A percentile compares a stretch with the other conserved stretches of the same genome.
Conservation (phyloP, 2,113 vertebrate genomes). For the Ophiodon elongatus region DNA sequence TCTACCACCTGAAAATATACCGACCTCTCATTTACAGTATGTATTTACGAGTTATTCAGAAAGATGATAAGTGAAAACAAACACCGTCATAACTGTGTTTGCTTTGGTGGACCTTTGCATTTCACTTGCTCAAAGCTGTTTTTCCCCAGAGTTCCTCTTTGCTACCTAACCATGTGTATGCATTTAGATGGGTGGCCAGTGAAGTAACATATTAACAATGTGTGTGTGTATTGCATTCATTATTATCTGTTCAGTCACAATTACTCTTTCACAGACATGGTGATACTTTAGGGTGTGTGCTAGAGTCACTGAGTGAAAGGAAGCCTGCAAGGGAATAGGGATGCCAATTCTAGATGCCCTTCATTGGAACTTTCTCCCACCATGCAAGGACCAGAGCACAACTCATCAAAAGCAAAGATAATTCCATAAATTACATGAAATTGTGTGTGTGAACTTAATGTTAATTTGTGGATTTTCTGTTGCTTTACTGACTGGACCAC, state of each 20-base stretch:
- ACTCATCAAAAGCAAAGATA: slow-evolving; percentile 28
- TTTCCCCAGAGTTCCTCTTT: background rate
- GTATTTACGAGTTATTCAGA: slow-evolving; percentile 4
- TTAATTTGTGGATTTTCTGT: background rate
- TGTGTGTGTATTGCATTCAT: background rate
- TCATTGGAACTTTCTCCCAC: slow-evolving; percentile 57
- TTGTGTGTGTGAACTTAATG: background rate
- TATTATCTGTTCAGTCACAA: slow-evolving; percentile 6
- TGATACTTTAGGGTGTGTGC: slow-evolving; percentile 4
- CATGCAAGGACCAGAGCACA: slow-evolving; percentile 66
- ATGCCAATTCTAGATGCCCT: slow-evolving; percentile 58
- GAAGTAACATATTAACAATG: background rate
- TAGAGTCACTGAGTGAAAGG: background rate
- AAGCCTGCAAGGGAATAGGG: background rate
- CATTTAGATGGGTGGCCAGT: background rate
- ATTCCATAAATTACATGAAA: background rate
- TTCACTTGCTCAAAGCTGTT: background rate
- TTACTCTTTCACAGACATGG: background rate
- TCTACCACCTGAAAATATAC: background rate
- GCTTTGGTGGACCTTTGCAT: background rate
- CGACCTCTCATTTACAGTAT: background rate
- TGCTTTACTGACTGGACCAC: background rate
- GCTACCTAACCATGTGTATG: background rate
- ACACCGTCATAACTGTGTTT: background rate
- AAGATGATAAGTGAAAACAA: background rate